A percentile compares a stretch with the other conserved stretches of the same genome.
phyloP scores from a whole-genome alignment of 2,888 invertebrate species.

The Lutraria lutraria region DNA sequence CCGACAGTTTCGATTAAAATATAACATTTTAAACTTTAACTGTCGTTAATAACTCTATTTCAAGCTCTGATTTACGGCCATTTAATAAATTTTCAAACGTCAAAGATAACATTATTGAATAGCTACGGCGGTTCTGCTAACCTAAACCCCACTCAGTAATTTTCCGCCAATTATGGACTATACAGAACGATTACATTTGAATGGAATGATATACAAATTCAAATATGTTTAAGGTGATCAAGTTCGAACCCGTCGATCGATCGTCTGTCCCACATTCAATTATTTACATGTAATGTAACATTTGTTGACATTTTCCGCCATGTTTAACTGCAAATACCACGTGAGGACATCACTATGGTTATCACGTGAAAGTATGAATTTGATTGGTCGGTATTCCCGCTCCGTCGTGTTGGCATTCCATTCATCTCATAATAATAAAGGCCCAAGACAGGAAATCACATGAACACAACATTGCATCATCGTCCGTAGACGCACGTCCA shows the following conservation, averaged over 20 bases:
- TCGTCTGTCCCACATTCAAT: background rate
- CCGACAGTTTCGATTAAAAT: background rate
- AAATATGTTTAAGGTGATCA: conserved; percentile 32
- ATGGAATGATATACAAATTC: conserved; percentile 6
- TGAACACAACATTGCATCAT: conserved; percentile 63
- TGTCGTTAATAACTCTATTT: background rate
- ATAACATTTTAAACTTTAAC: background rate
- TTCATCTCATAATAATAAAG: conserved; percentile 73
- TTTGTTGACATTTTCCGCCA: conserved; percentile 72
- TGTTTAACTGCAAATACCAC: conserved; percentile 56
- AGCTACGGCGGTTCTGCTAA: background rate
- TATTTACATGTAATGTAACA: conserved; percentile 7
- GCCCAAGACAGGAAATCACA: conserved; percentile 28
- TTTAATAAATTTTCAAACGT: background rate
- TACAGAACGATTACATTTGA: background rate
- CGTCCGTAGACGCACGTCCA: conserved; percentile 4
- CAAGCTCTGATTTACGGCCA: background rate
- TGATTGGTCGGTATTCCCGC: conserved; percentile 72
- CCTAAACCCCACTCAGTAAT: background rate
- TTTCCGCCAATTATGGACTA: background rate
- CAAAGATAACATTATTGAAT: background rate
- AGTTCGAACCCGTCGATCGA: conserved; percentile 25
- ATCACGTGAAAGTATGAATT: conserved; percentile 63
- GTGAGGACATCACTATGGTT: conserved; percentile 62
- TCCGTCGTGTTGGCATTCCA: conserved; percentile 76